A percentile compares a stretch with the other conserved stretches of the same genome.
Evolutionary conservation across 1,140 invertebrate species (phyloP).

Genomic region (Diploscapter pachys): DNA sequence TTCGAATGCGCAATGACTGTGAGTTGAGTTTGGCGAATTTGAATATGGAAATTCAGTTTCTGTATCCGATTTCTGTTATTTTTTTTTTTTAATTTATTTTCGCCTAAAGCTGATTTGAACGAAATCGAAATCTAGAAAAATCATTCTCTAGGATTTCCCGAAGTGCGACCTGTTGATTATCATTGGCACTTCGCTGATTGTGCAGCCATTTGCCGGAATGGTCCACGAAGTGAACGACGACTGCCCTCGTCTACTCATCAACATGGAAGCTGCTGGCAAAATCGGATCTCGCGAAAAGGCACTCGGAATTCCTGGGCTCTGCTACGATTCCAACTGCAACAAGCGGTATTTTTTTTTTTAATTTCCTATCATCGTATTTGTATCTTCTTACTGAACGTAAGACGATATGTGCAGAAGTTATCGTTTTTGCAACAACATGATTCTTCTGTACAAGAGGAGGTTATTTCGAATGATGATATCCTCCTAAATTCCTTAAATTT

Average conservation of each 20-base stretch:
- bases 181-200: slow-evolving; percentile 87
- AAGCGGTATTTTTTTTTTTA: slow-evolving; percentile 39
- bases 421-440: no score
- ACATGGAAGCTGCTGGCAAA: slow-evolving; percentile 73
- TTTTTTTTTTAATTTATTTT: not conserved
- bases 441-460: no score
- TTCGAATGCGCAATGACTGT: slow-evolving; percentile 15
- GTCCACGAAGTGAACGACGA: slow-evolving; percentile 68
- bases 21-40: not conserved
- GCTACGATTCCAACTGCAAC: slow-evolving; percentile 64
- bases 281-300: slow-evolving; percentile 38
- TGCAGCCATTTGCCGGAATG: slow-evolving; percentile 75
- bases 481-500: slow-evolving; percentile 1
- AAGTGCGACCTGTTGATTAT: slow-evolving; percentile 87
- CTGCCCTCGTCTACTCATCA: slow-evolving; percentile 78
- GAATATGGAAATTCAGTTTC: not conserved
- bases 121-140: no score
- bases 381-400: no score
- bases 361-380: not conserved
- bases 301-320: slow-evolving; percentile 46
- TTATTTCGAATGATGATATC: not conserved
- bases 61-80: not conserved
- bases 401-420: no score
- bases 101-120: no score
- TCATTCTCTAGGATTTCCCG: slow-evolving; percentile 70